Evolutionary conservation across 2,797 vertebrate species (phyloP), one percentile per base, ranked within the genome.

Genomic region (Notolepis coatsorum): DNA sequence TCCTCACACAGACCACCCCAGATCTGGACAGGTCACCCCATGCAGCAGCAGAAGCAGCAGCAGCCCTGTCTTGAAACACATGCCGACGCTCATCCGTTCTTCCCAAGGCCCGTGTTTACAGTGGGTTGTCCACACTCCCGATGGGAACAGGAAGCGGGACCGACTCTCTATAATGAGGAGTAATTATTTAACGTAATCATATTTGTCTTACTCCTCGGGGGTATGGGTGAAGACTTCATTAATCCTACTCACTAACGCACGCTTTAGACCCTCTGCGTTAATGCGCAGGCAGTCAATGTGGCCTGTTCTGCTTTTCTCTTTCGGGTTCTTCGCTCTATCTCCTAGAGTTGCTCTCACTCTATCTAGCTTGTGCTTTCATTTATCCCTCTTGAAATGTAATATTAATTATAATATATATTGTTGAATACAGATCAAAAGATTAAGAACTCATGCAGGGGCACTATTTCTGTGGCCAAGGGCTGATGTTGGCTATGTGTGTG

Each of bases 161-260:
- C 5, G 25, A 65, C 72, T 49, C 10, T 4, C 68, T 67, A 65
- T 77, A 55, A 83, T 79, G 66, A 80, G 48, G 57, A 74, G 50
- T 80, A 72, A 82, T 83, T 62, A 75, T 82, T 64, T 68, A 58
- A 71, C 9, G 5, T 84, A 84, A 87, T 89, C 80, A 74, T 76
- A 76, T 87, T 81, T 83, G 79, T 84, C 75, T 71, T 62, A 68
- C 77, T 82, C 57, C 67, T 68, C 65, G 59, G 51, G n/a, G 43
- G 59, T 17, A 35, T 76, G 74, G 75, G 21, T 65, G 65, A 61
- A 38, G 45, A 45, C 9, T 43, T 77, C 69, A 89, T 87, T 85
- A 79, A 82, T 84, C 78, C 24, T 61, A 28, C 31, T 55, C 6
- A 12, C 51, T 81, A 81, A 84, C 73, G 51, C 61, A 53, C 61